Base-by-base conservation (phyloP, 2,113 vertebrate genomes). In the Antidorcas marsupialis region DNA sequence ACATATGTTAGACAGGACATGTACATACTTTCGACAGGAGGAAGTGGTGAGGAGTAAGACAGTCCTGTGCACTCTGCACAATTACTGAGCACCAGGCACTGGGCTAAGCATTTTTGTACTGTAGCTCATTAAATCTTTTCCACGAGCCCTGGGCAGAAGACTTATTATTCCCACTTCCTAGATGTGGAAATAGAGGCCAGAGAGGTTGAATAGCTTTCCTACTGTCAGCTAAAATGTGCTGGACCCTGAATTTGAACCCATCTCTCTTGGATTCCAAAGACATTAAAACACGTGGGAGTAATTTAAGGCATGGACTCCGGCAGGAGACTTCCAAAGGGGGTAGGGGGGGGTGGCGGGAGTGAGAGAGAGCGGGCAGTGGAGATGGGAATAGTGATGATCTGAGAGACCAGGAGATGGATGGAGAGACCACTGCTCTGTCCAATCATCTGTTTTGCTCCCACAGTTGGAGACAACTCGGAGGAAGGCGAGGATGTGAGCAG, bases 371-470 rank as follows among this genome's bases (percentile, higher is more conserved):
- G 14, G 89, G 57, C 25, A 39, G 53, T 27, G 3, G 64, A 19
- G 25, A 5, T 4, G 6, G 87, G 53, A 85, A 43, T 21, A 83
- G 47, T 6, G 12, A 33, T 1, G 6, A 30, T 76, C 11, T 43
- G 62, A n/a, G 74, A 50, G 55, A 43, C 1, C 19, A 67, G 89
- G 27, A 13, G 53, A 82, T 0, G 47, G 88, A 2, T 3, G 16
- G 57, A 17, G 39, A 45, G 9, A 57, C 13, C 30, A 13, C 25
- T 3, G 47, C 50, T 87, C 39, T 43, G 89, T 57, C 27, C 11
- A 17, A 9, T 39, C 21, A 0, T 0, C 2, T 71, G 12, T 50
- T 47, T 15, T n/a, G 57, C 14, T 57, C 10, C 45, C 4, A 5
- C 6, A 5, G 15, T 6, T 57, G 30, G 91, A 53, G 57, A 62